Evolutionary conservation across 23 tunicate genomes (phyloP).

Genomic region (Aplidium turbinatum): DNA sequence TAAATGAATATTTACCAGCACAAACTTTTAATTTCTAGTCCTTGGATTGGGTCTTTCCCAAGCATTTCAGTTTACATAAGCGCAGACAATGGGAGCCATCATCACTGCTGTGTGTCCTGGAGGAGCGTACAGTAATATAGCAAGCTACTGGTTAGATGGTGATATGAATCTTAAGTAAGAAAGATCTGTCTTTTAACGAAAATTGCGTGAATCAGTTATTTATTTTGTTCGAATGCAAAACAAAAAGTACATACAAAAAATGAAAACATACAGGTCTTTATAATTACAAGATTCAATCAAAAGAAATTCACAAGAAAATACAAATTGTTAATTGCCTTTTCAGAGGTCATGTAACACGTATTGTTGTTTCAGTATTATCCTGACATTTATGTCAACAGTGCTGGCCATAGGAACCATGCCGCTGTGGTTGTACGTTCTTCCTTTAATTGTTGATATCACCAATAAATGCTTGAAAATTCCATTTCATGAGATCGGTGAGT

Average conservation of each 20-base stretch:
- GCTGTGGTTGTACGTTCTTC: conserved; percentile 60
- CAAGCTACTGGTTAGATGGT: conserved; percentile 77
- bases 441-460: conserved; percentile 23
- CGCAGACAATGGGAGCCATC: conserved; percentile 53
- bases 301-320: background rate
- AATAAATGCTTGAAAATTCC: conserved; percentile 32
- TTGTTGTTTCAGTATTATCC: conserved; percentile 12
- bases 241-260: background rate
- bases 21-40: conserved; percentile 23
- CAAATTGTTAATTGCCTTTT: background rate
- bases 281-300: background rate
- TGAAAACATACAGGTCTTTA: background rate
- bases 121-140: conserved; percentile 71
- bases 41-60: conserved; percentile 53
- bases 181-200: too few species aligned
- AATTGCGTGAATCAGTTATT: too few species aligned
- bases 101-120: conserved; percentile 75
- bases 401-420: conserved; percentile 38
- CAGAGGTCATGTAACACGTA: background rate
- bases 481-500: conserved; percentile 46
- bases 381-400: conserved; percentile 38
- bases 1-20: too few species aligned
- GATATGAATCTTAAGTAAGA: conserved; percentile 73
- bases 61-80: conserved; percentile 39
- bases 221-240: background rate